Evolutionary conservation across 92 coral and sea anemone species (phyloP).

Genomic region (Palythoa caribaeorum): DNA sequence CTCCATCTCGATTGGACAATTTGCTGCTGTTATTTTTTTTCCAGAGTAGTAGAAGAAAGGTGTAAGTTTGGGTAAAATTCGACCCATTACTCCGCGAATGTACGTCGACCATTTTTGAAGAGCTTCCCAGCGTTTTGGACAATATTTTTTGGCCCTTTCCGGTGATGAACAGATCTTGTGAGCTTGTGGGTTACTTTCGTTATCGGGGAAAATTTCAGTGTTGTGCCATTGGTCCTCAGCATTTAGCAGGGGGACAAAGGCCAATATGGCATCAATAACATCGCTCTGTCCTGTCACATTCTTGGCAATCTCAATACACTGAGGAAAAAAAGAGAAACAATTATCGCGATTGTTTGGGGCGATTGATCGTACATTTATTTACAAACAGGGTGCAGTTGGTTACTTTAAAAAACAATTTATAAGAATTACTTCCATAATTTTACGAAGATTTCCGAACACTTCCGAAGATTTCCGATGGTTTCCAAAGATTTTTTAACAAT

Average conservation of each 20-base stretch:
- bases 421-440: no score
- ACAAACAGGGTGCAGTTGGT: no score
- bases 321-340: background rate
- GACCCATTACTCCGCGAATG: conserved; percentile 76
- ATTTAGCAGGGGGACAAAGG: background rate
- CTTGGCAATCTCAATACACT: background rate
- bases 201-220: conserved; percentile 80
- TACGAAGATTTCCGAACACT: no score
- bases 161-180: conserved; percentile 78
- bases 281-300: background rate
- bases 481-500: no score
- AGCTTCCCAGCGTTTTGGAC: conserved; percentile 96
- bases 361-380: no score
- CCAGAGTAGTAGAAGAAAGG: conserved; percentile 88
- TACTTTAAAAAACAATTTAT: no score
- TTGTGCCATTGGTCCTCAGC: conserved; percentile 82
- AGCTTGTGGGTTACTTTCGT: conserved; percentile 85
- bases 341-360: no score
- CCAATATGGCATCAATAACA: background rate
- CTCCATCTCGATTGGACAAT: conserved; percentile 87
- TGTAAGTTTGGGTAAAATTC: conserved; percentile 80
- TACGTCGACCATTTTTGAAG: conserved; percentile 83
- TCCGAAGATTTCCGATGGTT: no score
- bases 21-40: conserved; percentile 78
- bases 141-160: conserved; percentile 71